Percentiles rank a stretch among this genome's conserved stretches.
Conservation (phyloP, 2,888 invertebrate species). For the Thysanoteuthis rhombus region DNA sequence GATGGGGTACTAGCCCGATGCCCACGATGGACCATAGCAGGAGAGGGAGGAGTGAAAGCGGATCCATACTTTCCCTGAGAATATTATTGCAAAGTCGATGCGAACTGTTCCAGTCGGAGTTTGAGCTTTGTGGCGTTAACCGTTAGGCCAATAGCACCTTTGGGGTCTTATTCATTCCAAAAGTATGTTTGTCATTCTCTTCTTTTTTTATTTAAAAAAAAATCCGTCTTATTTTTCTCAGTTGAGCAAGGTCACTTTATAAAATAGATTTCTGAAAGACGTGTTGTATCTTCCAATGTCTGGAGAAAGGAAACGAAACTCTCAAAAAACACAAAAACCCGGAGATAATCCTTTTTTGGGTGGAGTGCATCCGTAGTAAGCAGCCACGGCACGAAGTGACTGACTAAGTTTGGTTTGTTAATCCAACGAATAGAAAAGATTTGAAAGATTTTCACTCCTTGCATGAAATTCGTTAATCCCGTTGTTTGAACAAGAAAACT, state of each 20-base stretch:
- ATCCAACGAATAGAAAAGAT: neutral
- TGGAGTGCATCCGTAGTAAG: neutral
- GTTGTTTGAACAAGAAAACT: neutral
- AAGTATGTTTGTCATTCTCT: neutral
- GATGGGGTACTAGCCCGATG: too few relatives aligned
- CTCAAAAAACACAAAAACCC: neutral
- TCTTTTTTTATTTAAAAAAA: neutral
- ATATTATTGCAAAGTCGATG: too few relatives aligned
- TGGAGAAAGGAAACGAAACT: neutral
- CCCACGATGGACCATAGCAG: too few relatives aligned
- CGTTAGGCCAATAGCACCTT: too few relatives aligned
- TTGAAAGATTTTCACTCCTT: neutral
- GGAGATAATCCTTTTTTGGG: neutral
- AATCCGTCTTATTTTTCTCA: neutral
- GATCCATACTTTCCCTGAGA: too few relatives aligned
- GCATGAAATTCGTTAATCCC: neutral
- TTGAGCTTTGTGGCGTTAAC: too few relatives aligned
- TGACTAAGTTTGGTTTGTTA: neutral
- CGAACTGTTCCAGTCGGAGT: too few relatives aligned
- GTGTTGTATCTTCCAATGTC: neutral
- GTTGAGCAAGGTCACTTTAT: neutral
- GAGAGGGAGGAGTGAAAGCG: too few relatives aligned
- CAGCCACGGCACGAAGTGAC: neutral
- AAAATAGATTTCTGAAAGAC: neutral
- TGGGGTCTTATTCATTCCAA: too few relatives aligned